These are phyloP conservation scores for Pygoscelis adeliae DNA, from an alignment of 2,113 vertebrate genomes.

Conservation along the genomic window DNA sequence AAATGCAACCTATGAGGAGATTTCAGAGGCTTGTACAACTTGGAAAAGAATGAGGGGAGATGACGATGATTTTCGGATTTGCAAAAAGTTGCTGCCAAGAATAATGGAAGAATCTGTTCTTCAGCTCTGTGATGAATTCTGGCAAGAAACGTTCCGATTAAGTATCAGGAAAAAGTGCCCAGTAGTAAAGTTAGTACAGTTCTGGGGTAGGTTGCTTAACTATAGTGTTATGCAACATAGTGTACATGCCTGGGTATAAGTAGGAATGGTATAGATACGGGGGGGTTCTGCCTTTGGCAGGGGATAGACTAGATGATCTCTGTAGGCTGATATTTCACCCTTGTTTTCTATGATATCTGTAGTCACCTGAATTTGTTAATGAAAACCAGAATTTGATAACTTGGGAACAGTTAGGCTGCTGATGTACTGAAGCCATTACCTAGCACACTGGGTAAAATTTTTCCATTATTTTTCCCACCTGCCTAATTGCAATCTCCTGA, in stretches of 20 bases:
- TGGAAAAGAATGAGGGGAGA: neutral
- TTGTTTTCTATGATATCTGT: neutral
- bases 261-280: neutral
- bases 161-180: neutral
- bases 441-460: neutral
- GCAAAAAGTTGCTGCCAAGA: neutral
- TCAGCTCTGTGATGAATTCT: neutral
- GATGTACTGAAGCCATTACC: neutral
- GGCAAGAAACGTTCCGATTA: neutral
- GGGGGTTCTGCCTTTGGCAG: neutral
- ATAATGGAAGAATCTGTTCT: neutral
- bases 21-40: neutral
- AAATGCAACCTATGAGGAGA: neutral
- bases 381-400: neutral
- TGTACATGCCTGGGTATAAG: neutral
- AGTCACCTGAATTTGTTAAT: neutral
- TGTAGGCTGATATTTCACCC: neutral
- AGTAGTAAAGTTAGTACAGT: neutral
- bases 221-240: neutral
- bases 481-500: neutral
- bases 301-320: neutral
- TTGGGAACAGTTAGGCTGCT: neutral
- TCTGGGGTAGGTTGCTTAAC: neutral
- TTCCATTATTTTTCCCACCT: neutral
- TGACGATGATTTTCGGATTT: neutral